phyloP scores from a whole-genome alignment of 1,140 invertebrate genomes.

The Chelonus insularis region DNA sequence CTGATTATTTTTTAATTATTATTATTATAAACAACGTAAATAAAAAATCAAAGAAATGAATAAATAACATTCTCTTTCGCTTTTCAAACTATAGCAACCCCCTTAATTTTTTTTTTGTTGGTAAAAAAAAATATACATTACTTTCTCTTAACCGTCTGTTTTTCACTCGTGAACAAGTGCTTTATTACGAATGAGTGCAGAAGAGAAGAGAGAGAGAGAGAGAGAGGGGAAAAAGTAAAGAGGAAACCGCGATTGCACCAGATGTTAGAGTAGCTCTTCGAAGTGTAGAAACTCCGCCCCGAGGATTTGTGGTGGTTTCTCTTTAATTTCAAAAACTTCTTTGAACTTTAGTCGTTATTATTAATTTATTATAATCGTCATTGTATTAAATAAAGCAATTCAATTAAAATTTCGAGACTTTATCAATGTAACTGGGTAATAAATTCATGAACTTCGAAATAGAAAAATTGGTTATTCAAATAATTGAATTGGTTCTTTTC shows the following conservation, averaged over 20 bases:
- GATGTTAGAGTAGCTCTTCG: conserved; percentile 14
- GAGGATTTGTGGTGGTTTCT: background rate
- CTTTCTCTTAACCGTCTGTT: background rate
- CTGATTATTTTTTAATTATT: too few species aligned
- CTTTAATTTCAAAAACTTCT: background rate
- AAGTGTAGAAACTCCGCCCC: conserved; percentile 11
- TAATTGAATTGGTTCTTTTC: too few species aligned
- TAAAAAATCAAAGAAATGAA: too few species aligned
- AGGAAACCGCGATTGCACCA: conserved; percentile 10
- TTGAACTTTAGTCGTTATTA: background rate
- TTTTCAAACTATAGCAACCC: too few species aligned
- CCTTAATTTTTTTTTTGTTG: too few species aligned
- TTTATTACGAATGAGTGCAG: background rate
- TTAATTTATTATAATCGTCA: conserved; percentile 6
- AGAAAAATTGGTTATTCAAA: too few species aligned
- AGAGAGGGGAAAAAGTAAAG: background rate
- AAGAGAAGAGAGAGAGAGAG: conserved; percentile 2
- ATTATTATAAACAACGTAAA: too few species aligned
- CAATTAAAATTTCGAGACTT: too few species aligned
- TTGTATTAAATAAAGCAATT: background rate
- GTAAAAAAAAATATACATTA: too few species aligned
- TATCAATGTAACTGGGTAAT: too few species aligned
- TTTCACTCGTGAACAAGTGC: background rate
- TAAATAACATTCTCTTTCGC: too few species aligned
- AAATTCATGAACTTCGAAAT: too few species aligned